Conservation (phyloP, 1,140 invertebrate species). For the Cyphomyrmex costatus region DNA sequence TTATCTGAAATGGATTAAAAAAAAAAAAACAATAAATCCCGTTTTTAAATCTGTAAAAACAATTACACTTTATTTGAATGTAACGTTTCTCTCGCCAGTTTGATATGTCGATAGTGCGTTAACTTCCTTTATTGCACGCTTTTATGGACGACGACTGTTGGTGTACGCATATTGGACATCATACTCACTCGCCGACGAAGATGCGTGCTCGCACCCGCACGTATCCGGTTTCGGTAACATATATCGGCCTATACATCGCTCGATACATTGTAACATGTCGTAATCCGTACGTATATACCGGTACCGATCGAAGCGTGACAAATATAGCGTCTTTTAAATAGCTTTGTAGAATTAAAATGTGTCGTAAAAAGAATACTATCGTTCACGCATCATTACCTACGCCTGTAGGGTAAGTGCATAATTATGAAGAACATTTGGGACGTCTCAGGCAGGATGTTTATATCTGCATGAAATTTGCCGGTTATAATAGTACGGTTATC, state of each 20-base stretch:
- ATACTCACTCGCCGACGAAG: conserved; percentile 36
- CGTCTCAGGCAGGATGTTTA: not conserved
- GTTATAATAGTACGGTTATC: conserved; percentile 47
- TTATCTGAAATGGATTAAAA: not conserved
- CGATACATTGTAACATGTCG: conserved; percentile 62
- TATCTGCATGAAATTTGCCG: conserved; percentile 60
- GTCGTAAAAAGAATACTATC: not conserved
- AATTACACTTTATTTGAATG: not conserved
- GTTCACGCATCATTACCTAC: not conserved
- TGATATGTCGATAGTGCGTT: conserved; percentile 15
- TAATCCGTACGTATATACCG: conserved; percentile 38
- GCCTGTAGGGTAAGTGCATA: not conserved
- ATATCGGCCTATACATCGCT: conserved; percentile 56
- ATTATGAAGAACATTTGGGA: not conserved
- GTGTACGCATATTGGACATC: not conserved
- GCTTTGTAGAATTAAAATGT: conserved; percentile 10
- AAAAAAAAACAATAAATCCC: no score
- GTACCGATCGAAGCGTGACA: not conserved
- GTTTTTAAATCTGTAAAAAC: not conserved
- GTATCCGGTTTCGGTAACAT: conserved; percentile 70
- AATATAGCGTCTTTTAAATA: conserved; percentile 25
- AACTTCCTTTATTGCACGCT: conserved; percentile 47
- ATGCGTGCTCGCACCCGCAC: conserved; percentile 65
- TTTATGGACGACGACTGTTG: conserved; percentile 3
- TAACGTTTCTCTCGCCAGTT: not conserved